phyloP scores from a whole-genome alignment of 2,888 invertebrate species.

The Caenorhabditis sulstoni region DNA sequence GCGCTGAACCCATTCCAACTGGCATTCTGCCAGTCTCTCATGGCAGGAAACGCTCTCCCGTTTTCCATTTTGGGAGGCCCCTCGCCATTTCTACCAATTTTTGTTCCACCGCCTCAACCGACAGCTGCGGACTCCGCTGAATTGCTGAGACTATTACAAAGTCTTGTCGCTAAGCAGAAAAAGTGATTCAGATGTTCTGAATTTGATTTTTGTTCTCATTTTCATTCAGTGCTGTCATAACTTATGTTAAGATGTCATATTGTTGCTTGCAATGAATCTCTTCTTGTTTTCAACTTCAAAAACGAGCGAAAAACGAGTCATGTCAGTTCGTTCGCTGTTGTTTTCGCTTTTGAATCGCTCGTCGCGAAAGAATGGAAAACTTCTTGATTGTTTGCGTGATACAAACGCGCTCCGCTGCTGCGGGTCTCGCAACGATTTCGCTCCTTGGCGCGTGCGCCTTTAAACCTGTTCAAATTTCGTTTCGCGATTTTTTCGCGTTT shows the following conservation, averaged over 20 bases:
- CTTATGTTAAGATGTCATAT: slow-evolving; percentile 22
- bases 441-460: slow-evolving; percentile 43
- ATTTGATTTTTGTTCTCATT: not conserved
- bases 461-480: slow-evolving; percentile 29
- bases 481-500: slow-evolving; percentile 7
- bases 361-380: not conserved
- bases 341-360: not conserved
- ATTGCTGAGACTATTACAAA: slow-evolving; percentile 38
- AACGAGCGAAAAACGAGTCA: too few species aligned
- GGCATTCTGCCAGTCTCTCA: slow-evolving; percentile 41
- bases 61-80: slow-evolving; percentile 26
- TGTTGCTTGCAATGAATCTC: not conserved
- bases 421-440: slow-evolving; percentile 48
- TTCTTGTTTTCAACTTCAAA: not conserved
- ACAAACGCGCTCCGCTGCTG: slow-evolving; percentile 30
- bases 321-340: not conserved
- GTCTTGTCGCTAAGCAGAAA: slow-evolving; percentile 33
- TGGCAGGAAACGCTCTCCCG: slow-evolving; percentile 14
- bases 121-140: slow-evolving; percentile 22
- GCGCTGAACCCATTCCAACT: slow-evolving; percentile 40
- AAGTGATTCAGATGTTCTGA: slow-evolving; percentile 30
- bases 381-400: not conserved
- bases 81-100: slow-evolving; percentile 23
- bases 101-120: slow-evolving; percentile 43
- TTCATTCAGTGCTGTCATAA: not conserved